Base-by-base conservation (phyloP, 2,113 vertebrate genomes). In the Ammodytes dubius region DNA sequence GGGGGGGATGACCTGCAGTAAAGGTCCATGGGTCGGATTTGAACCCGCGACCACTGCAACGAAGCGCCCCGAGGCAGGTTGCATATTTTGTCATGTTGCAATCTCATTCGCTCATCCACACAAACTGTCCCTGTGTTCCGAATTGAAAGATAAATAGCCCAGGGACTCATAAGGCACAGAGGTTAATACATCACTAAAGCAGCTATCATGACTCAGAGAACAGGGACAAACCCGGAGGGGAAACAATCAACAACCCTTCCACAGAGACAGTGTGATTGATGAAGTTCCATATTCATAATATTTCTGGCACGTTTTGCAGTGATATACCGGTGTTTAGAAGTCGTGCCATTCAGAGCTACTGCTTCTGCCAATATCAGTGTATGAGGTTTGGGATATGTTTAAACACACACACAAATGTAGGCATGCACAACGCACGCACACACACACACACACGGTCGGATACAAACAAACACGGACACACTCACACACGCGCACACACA, bases 341-440 rank as follows among this genome's bases (percentile, higher is more conserved):
- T 77, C 54, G 76, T 78, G 70, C 76, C 73, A 74, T 13, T 65
- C 6, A 13, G 58, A 27, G 43, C 68, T 59, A 64, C 45, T 79
- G 35, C 70, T n/a, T n/a, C n/a, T 81, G 81, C 83, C 76, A 84
- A 59, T 78, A 63, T 68, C 11, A 27, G 61, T 68, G 64, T 52
- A 72, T 75, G 78, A 75, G 47, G 80, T 72, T 70, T 49, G 45
- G n/a, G 60, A 76, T 81, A 73, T 64, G 79, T 72, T 82, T 17
- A 83, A 72, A 64, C 45, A 66, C 37, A 50, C 37, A 59, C 17
- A 52, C 27, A 27, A 27, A 27, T 27, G 27, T 27, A 27, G 27
- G 27, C 27, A 27, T 27, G 27, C 27, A 27, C 27, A 27, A 27
- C 27, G 27, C 27, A 27, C 27, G 27, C 57, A 70, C 27, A 40